Percentiles rank a stretch among this genome's conserved stretches.
phyloP scores from a whole-genome alignment of 2,888 invertebrate genomes.

The Drosophila anceps region DNA sequence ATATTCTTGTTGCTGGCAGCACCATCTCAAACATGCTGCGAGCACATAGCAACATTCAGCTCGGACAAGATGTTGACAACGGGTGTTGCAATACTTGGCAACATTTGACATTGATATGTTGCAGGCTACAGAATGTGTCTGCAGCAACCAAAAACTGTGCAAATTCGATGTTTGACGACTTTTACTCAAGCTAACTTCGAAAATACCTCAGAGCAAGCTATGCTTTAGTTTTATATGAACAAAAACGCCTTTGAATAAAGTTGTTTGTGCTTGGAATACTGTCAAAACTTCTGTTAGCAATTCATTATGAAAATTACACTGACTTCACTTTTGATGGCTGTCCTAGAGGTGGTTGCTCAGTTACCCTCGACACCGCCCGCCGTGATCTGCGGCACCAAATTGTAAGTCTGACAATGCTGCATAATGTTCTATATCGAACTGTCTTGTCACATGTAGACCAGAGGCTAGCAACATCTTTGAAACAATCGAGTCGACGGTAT shows the following conservation, averaged over 20 bases:
- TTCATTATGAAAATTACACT: conserved; percentile 12
- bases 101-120: background rate
- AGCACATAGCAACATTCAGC: background rate
- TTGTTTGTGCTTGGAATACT: background rate
- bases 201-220: background rate
- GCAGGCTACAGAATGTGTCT: background rate
- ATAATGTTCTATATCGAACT: background rate
- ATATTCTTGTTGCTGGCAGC: background rate
- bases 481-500: conserved; percentile 9
- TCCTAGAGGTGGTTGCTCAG: background rate
- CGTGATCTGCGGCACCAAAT: conserved; percentile 49
- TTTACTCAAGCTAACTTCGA: background rate
- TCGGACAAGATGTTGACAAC: background rate
- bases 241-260: background rate
- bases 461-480: conserved; percentile 33
- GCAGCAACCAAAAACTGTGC: background rate
- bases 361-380: conserved; percentile 51
- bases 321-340: background rate
- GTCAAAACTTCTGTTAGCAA: background rate
- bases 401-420: conserved; percentile 20
- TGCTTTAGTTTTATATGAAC: background rate
- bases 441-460: conserved; percentile 10
- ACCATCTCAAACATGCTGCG: background rate
- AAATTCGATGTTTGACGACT: background rate
- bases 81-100: background rate